phyloP scores from a whole-genome alignment of 1,140 invertebrate species.

The Orius laevigatus region DNA sequence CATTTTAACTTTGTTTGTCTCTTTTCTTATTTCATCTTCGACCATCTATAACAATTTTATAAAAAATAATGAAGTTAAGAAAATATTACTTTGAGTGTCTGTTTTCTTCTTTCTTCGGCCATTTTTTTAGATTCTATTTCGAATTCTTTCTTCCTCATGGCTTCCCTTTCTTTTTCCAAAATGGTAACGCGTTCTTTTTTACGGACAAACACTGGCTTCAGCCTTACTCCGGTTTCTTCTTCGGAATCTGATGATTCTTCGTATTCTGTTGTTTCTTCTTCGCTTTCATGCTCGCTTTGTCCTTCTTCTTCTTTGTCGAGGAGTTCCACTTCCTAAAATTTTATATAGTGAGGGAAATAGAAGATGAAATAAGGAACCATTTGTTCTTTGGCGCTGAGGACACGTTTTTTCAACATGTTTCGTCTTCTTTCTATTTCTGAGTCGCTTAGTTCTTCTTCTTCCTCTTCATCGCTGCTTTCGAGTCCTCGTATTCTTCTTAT shows the following conservation, averaged over 20 bases:
- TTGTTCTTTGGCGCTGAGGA: constrained; percentile 49
- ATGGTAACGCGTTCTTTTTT: constrained; percentile 90
- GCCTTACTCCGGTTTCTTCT: constrained; percentile 69
- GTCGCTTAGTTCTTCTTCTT: constrained; percentile 55
- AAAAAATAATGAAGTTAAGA: constrained; percentile 3
- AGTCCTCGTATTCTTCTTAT: constrained; percentile 36
- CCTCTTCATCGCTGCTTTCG: constrained; percentile 40
- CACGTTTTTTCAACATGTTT: constrained; percentile 46
- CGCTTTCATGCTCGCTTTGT: constrained; percentile 43
- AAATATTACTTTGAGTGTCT: constrained; percentile 57
- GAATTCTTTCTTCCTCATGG: constrained; percentile 63
- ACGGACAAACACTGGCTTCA: constrained; percentile 94
- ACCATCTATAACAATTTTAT: constrained; percentile 44
- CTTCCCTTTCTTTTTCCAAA: constrained; percentile 82
- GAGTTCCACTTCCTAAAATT: constrained; percentile 29
- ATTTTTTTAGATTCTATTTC: constrained; percentile 60
- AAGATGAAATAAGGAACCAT: constrained; percentile 20
- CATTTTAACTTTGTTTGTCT: constrained; percentile 36
- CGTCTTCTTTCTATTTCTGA: constrained; percentile 69
- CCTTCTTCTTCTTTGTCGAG: constrained; percentile 49
- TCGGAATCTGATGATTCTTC: constrained; percentile 63
- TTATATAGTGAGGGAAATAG: not conserved
- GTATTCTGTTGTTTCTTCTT: constrained; percentile 60
- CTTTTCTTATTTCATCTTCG: constrained; percentile 73
- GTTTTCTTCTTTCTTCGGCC: constrained; percentile 64